Evolutionary conservation across 1,140 invertebrate species (phyloP).

Genomic region (Delia radicum): DNA sequence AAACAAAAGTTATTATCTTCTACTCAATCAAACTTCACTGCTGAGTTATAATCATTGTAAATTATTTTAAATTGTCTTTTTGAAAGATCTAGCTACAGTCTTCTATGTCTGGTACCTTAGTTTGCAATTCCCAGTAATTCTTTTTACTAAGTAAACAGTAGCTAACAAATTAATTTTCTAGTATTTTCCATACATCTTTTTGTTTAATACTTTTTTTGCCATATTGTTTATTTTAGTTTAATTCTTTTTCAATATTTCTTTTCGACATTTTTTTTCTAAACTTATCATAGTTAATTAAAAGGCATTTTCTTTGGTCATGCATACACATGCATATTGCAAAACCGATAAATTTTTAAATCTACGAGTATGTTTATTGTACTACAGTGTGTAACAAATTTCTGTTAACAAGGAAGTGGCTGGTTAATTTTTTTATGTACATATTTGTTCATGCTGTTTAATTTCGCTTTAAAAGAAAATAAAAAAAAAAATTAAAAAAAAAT

Average conservation of each 20-base stretch:
- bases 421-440: background rate
- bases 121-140: no score
- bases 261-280: background rate
- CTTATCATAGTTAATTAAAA: background rate
- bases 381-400: background rate
- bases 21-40: no score
- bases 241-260: background rate
- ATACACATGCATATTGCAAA: background rate
- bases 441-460: background rate
- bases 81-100: no score
- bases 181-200: background rate
- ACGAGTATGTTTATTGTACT: background rate
- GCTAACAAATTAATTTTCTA: background rate
- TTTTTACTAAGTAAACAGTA: no score
- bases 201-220: background rate
- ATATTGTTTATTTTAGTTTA: background rate
- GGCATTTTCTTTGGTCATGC: background rate
- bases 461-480: background rate
- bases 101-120: no score
- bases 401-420: background rate
- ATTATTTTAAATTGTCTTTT: no score
- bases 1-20: no score
- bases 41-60: no score
- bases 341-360: background rate
- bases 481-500: background rate